Conservation (phyloP, 2,888 invertebrate species). For the Merodon equestris region DNA sequence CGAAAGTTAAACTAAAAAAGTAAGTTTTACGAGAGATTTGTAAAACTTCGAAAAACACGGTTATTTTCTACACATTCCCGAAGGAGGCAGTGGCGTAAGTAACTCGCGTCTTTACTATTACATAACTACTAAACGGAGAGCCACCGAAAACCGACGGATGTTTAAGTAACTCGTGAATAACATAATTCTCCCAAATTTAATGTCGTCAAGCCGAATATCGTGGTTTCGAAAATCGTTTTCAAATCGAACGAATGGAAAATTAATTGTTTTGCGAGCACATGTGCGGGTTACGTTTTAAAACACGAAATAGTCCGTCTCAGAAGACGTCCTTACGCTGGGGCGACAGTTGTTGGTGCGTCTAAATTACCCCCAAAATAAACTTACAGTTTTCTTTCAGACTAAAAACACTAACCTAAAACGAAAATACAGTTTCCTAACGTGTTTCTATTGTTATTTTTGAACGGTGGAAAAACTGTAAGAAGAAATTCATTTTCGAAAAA, state of each 20-base stretch:
- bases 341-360: conserved; percentile 86
- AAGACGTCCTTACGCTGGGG: conserved; percentile 98
- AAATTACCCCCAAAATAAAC: conserved; percentile 12
- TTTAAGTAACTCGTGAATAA: too few species aligned
- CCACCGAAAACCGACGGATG: conserved; percentile 26
- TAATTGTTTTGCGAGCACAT: conserved; percentile 82
- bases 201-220: conserved; percentile 50
- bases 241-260: conserved; percentile 59
- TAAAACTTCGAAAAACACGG: too few species aligned
- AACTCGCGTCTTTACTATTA: conserved; percentile 5
- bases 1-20: neutral
- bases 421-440: conserved; percentile 58
- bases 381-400: conserved; percentile 69
- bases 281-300: conserved; percentile 97
- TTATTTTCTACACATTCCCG: too few species aligned
- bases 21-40: too few species aligned
- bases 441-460: too few species aligned
- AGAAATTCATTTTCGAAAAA: conserved; percentile 70
- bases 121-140: conserved; percentile 28
- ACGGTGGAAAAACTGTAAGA: too few species aligned
- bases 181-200: too few species aligned
- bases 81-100: too few species aligned
- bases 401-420: conserved; percentile 2
- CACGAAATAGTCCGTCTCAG: conserved; percentile 97
- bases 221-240: conserved; percentile 48